A percentile compares a stretch with the other conserved stretches of the same genome.
phyloP scores from a whole-genome alignment of 2,797 vertebrate genomes.

The Neopelma chrysocephalum region DNA sequence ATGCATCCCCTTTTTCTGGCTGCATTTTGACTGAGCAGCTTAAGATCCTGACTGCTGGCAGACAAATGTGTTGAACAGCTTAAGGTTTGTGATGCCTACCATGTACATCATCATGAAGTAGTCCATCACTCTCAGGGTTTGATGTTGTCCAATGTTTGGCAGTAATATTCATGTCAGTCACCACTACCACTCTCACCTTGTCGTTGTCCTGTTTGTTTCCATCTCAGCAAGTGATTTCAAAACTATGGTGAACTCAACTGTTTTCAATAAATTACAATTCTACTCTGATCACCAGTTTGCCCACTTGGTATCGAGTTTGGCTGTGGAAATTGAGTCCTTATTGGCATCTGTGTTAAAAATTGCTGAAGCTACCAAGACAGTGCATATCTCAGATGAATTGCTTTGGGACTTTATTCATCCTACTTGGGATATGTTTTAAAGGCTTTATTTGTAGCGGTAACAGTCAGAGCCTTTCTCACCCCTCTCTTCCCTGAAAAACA shows the following conservation, averaged over 20 bases:
- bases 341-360: neutral
- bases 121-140: rapidly evolving
- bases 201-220: neutral
- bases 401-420: neutral
- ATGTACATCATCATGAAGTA: neutral
- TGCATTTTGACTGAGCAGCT: neutral
- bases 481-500: neutral
- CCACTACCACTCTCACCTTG: neutral
- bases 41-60: neutral
- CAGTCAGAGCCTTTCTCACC: constrained; percentile 4
- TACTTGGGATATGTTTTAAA: neutral
- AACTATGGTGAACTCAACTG: neutral
- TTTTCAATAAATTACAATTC: neutral
- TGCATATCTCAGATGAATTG: neutral
- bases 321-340: neutral
- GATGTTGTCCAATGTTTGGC: neutral
- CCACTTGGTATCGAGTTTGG: neutral
- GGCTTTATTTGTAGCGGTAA: neutral
- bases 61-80: neutral
- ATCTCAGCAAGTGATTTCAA: neutral
- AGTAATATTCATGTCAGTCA: rapidly evolving
- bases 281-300: neutral
- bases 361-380: neutral
- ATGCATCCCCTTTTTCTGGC: neutral
- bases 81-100: neutral